phyloP scores from a whole-genome alignment of 2,888 invertebrate genomes.

The Leptopilina myrica region DNA sequence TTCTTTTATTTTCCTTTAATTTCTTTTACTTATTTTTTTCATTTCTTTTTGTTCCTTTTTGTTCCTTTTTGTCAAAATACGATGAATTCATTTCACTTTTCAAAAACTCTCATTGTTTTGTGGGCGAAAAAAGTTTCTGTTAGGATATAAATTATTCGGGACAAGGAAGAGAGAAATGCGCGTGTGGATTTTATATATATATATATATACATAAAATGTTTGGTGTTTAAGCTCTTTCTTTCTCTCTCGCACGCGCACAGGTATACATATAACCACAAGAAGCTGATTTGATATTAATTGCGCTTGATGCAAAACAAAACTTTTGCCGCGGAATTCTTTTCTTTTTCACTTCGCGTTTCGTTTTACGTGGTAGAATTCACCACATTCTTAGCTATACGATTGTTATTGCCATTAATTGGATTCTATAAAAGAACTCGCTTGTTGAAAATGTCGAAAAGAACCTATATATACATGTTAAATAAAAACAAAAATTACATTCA shows the following conservation, averaged over 20 bases:
- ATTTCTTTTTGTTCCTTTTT: neutral
- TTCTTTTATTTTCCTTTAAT: neutral
- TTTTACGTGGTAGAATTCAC: constrained; percentile 31
- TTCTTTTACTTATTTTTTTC: neutral
- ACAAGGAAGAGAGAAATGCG: neutral
- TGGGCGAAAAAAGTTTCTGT: neutral
- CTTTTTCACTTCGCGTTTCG: constrained; percentile 18
- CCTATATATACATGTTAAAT: no score
- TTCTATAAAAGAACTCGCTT: constrained; percentile 10
- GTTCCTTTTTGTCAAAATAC: neutral
- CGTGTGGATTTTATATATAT: no score
- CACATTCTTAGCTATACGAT: constrained; percentile 29
- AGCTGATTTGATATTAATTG: constrained; percentile 41
- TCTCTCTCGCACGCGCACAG: constrained; percentile 6
- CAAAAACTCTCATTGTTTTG: neutral
- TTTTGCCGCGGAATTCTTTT: constrained; percentile 16
- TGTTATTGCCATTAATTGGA: constrained; percentile 33
- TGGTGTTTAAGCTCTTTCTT: no score
- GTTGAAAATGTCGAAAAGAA: neutral
- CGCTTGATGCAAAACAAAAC: constrained; percentile 34
- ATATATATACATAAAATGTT: no score
- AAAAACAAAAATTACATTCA: neutral
- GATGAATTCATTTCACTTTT: neutral
- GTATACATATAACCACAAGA: constrained; percentile 10
- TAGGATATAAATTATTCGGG: constrained; percentile 29